A percentile compares a stretch with the other conserved stretches of the same genome.
Evolutionary conservation across 1,140 invertebrate genomes (phyloP).

Genomic region (Laodelphax striatellus): DNA sequence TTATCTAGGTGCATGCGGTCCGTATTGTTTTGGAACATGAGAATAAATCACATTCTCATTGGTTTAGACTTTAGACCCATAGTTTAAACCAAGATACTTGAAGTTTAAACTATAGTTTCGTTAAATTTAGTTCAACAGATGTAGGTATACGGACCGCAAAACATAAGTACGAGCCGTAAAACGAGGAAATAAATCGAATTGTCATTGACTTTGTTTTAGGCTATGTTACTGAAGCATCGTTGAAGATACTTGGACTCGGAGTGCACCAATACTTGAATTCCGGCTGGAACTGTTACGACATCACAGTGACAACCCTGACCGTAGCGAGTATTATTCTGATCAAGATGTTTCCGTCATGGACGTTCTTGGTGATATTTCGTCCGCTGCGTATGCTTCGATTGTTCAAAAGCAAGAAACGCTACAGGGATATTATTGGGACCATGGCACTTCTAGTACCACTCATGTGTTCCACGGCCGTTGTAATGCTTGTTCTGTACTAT

Average conservation of each 20-base stretch:
- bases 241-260: conserved; percentile 65
- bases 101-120: no score
- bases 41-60: no score
- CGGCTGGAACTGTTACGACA: conserved; percentile 81
- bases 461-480: conserved; percentile 59
- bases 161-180: no score
- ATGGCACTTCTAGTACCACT: conserved; percentile 68
- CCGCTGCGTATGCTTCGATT: conserved; percentile 52
- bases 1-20: no score
- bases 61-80: no score
- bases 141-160: no score
- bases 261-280: conserved; percentile 58
- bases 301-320: conserved; percentile 56
- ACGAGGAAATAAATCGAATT: no score
- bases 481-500: conserved; percentile 80
- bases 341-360: conserved; percentile 49
- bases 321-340: conserved; percentile 53
- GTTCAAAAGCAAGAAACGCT: conserved; percentile 75
- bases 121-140: no score
- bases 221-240: conserved; percentile 58
- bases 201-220: conserved; percentile 39
- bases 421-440: conserved; percentile 81
- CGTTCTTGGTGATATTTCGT: conserved; percentile 60
- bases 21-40: no score
- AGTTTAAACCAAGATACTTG: no score